Evolutionary conservation across 2,888 invertebrate genomes (phyloP).

Genomic region (Acheta domesticus): DNA sequence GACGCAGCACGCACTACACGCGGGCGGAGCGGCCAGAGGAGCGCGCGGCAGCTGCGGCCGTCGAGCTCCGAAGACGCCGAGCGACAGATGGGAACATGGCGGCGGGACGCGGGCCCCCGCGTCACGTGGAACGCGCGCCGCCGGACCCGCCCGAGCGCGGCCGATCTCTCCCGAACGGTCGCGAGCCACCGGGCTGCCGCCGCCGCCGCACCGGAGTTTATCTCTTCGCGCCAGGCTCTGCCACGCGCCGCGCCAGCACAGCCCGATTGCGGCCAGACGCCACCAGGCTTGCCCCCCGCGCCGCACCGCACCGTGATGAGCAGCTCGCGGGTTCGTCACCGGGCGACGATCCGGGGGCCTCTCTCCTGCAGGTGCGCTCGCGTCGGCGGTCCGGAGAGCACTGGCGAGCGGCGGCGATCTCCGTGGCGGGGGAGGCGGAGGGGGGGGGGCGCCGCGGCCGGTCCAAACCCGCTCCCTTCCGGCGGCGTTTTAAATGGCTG

Average conservation of each 20-base stretch:
- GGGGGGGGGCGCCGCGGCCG: background rate
- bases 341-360: background rate
- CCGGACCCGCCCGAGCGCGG: background rate
- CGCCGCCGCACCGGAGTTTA: background rate
- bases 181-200: background rate
- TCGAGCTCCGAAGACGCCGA: background rate
- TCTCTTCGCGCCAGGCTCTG: constrained; percentile 3
- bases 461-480: background rate
- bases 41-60: background rate
- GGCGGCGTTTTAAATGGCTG: background rate
- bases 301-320: no score
- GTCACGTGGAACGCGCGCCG: background rate
- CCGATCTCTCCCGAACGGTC: background rate
- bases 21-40: background rate
- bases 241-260: background rate
- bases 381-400: no score
- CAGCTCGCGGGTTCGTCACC: background rate
- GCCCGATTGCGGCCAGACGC: no score
- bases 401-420: no score
- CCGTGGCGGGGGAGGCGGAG: background rate
- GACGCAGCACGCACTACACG: background rate
- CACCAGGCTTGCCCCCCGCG: no score
- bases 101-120: background rate
- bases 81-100: constrained; percentile 7
- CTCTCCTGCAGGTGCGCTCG: background rate